Base-by-base conservation (phyloP, 2,113 vertebrate species). In the Cathartes aura region DNA sequence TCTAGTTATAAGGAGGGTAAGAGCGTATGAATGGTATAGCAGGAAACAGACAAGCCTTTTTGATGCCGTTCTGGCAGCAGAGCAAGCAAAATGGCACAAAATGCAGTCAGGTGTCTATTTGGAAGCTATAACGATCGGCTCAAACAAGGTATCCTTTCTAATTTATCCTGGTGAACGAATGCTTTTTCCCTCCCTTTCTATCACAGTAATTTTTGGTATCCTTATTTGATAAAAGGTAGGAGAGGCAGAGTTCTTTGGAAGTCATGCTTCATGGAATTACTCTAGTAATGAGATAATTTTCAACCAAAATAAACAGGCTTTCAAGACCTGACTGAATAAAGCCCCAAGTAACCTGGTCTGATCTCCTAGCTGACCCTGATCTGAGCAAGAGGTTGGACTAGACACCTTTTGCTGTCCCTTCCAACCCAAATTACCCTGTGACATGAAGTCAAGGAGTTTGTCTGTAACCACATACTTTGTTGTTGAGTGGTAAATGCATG, bases 141-240 rank as follows among this genome's bases (percentile, higher is more conserved):
- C 2, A 3, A 45, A 42, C 12, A 59, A 52, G 40, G 3, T 34
- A 19, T 52, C 29, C 43, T 75, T 68, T 76, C 48, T 73, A 70
- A 73, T 62, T 76, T 60, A 68, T 15, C 18, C 21, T 42, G 15
- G 45, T 26, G 34, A 36, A 40, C 9, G 2, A 42, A 32, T 27
- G 8, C 7, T 30, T 50, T 15, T 6, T 1, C 0, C 1, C 2
- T 3, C 3, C 4, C 6, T 3, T 6, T 4, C 34, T 3, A 19
- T 55, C 14, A 40, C 5, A 30, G 43, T 34, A 42, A 42, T 52
- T 87, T 68, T 64, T 63, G 12, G 8, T 52, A 7, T 23, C 36
- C 3, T 18, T 90, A n/a, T 48, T 45, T 79, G 62, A 48, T 42
- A 67, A 67, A 83, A 84, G 7, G 12, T 45, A 45, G 71, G 18